Conservation (phyloP, 2,797 vertebrate species). For the Acipenser ruthenus region DNA sequence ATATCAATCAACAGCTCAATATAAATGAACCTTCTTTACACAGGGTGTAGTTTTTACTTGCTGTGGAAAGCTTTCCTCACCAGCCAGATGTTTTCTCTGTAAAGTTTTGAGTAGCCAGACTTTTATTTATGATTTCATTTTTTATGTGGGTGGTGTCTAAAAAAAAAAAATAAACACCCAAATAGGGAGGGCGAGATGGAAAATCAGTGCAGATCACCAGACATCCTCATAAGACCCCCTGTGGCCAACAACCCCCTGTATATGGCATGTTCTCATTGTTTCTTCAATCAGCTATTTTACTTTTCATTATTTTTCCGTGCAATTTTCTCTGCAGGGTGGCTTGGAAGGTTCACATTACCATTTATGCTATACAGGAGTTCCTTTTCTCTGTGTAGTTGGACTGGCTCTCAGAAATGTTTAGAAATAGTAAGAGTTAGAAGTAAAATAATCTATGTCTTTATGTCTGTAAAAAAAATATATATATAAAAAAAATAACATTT, state of each 20-base stretch:
- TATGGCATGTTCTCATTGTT: not conserved
- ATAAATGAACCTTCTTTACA: constrained; percentile 29
- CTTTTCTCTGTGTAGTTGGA: not conserved
- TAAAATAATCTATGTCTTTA: not conserved
- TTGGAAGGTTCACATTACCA: not conserved
- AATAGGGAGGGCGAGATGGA: constrained; percentile 3
- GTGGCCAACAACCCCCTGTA: not conserved
- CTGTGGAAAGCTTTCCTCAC: constrained; percentile 19
- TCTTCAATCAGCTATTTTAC: constrained; percentile 4
- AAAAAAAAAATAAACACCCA: too few relatives aligned
- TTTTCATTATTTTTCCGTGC: constrained; percentile 1
- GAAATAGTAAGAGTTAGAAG: not conserved
- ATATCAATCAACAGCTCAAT: constrained; percentile 32
- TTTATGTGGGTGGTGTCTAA: too few relatives aligned
- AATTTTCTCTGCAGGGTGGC: constrained; percentile 6
- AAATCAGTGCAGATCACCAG: not conserved
- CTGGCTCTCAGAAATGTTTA: not conserved
- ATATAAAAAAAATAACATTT: too few relatives aligned
- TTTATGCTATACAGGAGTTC: not conserved
- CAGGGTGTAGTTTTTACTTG: constrained; percentile 21
- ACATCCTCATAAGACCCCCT: not conserved
- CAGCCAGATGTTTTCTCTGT: not conserved
- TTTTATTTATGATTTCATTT: too few relatives aligned
- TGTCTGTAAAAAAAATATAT: too few relatives aligned
- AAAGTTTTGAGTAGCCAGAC: too few relatives aligned